Percentiles rank a stretch among this genome's conserved stretches.
Evolutionary conservation across 2,797 vertebrate genomes (phyloP).

Genomic region (Anguilla megastoma): DNA sequence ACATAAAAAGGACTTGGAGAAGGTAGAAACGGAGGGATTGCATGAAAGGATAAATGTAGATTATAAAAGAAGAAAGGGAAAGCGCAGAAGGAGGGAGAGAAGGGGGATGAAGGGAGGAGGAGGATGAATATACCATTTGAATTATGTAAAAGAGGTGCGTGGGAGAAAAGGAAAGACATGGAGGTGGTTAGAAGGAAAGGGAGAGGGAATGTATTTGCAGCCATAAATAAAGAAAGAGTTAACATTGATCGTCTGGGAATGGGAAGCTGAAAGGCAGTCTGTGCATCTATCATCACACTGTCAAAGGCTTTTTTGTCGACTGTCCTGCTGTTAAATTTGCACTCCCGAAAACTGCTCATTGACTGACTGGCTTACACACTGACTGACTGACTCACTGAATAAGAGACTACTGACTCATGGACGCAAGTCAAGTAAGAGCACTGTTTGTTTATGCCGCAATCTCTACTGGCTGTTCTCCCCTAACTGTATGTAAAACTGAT

Average conservation of each 20-base stretch:
- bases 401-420: slow-evolving; percentile 35
- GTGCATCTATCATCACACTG: slow-evolving; percentile 1
- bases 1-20: slow-evolving; percentile 41
- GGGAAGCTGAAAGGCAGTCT: slow-evolving; percentile 16
- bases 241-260: slow-evolving; percentile 14
- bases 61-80: slow-evolving; percentile 33
- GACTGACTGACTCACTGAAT: slow-evolving; percentile 43
- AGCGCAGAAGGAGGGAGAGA: slow-evolving; percentile 7
- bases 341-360: slow-evolving; percentile 44
- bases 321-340: slow-evolving; percentile 36
- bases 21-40: slow-evolving; percentile 28
- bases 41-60: slow-evolving; percentile 32
- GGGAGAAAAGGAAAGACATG: slow-evolving; percentile 9
- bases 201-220: slow-evolving; percentile 35
- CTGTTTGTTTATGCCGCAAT: slow-evolving; percentile 55
- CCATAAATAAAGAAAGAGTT: slow-evolving; percentile 20
- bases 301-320: not conserved
- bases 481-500: slow-evolving; percentile 33
- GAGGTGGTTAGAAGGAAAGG: slow-evolving; percentile 33
- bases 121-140: slow-evolving; percentile 33
- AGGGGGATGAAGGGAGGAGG: slow-evolving; percentile 22
- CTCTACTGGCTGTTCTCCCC: slow-evolving; percentile 30
- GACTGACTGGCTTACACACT: slow-evolving; percentile 39
- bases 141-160: slow-evolving; percentile 41
- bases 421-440: slow-evolving; percentile 56